Evolutionary conservation across 2,797 vertebrate genomes (phyloP).

Genomic region (Phrynocephalus guinanensis): DNA sequence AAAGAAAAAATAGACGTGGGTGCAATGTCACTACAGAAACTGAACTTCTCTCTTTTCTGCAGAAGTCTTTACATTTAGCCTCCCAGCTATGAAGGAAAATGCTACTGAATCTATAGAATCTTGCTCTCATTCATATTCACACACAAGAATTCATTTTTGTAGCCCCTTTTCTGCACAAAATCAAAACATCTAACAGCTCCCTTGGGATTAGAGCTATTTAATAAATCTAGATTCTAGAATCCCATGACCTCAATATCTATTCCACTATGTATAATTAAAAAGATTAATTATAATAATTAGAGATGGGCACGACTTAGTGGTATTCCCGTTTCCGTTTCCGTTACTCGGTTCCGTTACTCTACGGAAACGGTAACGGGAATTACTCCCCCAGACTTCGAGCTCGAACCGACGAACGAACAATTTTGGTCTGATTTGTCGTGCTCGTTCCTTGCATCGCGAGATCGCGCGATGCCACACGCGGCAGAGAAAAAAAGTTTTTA

Average conservation of each 20-base stretch:
- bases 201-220: background rate
- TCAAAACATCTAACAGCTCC: background rate
- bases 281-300: too few relatives aligned
- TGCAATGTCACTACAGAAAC: background rate
- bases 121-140: background rate
- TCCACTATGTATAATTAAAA: background rate
- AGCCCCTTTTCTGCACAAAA: background rate
- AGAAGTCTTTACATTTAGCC: background rate
- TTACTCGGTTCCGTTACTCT: too few relatives aligned
- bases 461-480: too few relatives aligned
- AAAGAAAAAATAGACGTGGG: background rate
- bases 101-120: background rate
- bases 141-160: background rate
- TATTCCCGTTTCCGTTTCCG: too few relatives aligned
- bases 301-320: too few relatives aligned
- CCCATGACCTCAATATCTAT: background rate
- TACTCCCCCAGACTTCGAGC: too few relatives aligned
- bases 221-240: background rate
- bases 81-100: background rate
- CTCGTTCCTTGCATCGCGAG: too few relatives aligned
- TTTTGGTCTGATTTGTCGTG: too few relatives aligned
- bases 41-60: background rate
- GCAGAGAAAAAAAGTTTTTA: too few relatives aligned
- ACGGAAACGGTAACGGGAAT: too few relatives aligned
- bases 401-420: too few relatives aligned